Percentiles rank a stretch among this genome's conserved stretches.
Conservation (phyloP, 1,140 invertebrate genomes). For the Nomia melanderi region DNA sequence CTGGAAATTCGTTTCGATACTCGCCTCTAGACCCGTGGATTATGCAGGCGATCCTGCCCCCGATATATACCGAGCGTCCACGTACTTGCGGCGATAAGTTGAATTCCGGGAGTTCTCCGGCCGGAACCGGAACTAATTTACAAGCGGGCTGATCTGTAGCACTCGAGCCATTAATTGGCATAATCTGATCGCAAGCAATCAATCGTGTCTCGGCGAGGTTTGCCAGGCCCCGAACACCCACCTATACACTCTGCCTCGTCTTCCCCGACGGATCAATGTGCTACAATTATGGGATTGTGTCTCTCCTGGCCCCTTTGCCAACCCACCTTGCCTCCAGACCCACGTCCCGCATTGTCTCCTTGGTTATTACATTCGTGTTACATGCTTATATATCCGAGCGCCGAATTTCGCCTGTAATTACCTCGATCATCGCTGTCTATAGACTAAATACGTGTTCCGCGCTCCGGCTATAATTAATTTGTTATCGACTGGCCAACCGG, state of each 20-base stretch:
- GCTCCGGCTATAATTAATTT: constrained; percentile 62
- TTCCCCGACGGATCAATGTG: constrained; percentile 55
- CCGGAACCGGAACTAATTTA: constrained; percentile 66
- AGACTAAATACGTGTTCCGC: constrained; percentile 51
- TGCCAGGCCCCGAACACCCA: constrained; percentile 13
- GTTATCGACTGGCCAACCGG: constrained; percentile 47
- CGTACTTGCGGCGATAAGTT: constrained; percentile 65
- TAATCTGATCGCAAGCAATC: constrained; percentile 66
- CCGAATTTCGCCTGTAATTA: constrained; percentile 63
- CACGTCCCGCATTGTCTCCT: constrained; percentile 48
- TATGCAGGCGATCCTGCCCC: constrained; percentile 28
- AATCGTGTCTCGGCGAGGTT: constrained; percentile 57
- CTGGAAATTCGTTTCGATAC: neutral
- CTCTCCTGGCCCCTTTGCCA: neutral
- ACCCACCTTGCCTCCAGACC: neutral
- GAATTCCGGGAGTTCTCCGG: constrained; percentile 59
- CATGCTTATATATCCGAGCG: constrained; percentile 45
- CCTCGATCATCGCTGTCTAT: constrained; percentile 58
- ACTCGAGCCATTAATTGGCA: constrained; percentile 65
- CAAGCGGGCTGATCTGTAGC: constrained; percentile 57
- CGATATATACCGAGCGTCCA: constrained; percentile 24
- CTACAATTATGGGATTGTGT: constrained; percentile 65
- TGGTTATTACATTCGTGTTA: constrained; percentile 66
- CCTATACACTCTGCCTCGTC: constrained; percentile 16
- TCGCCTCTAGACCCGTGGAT: constrained; percentile 6